phyloP scores from a whole-genome alignment of 2,113 vertebrate genomes.

The Lichenostomus cassidix region DNA sequence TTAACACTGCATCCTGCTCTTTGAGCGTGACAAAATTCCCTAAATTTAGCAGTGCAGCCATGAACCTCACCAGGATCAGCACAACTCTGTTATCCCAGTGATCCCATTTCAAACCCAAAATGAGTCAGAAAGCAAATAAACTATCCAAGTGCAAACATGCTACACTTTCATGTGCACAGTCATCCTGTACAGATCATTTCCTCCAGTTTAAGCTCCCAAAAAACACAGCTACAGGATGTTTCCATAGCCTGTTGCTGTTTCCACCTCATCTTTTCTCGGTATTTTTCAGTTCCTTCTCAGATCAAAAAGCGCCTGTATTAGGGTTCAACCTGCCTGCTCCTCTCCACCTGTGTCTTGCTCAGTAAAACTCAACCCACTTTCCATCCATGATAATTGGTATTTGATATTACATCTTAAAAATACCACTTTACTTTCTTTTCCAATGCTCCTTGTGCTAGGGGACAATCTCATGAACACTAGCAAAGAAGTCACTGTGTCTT shows the following conservation, averaged over 20 bases:
- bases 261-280: neutral
- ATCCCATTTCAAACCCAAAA: constrained; percentile 31
- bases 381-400: neutral
- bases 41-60: constrained; percentile 41
- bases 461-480: neutral
- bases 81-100: constrained; percentile 36
- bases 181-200: neutral
- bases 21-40: neutral
- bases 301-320: neutral
- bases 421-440: neutral
- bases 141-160: neutral
- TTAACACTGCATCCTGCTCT: neutral
- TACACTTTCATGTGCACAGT: neutral
- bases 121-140: neutral
- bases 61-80: constrained; percentile 33
- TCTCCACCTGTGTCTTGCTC: neutral
- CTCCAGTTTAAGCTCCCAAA: neutral
- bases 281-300: neutral
- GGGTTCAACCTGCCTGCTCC: neutral
- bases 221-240: neutral
- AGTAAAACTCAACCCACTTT: neutral
- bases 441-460: neutral
- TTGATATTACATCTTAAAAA: neutral
- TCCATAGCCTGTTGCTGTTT: neutral
- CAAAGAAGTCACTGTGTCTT: neutral